Conservation (phyloP, 2,113 vertebrate genomes). For the Arvicanthis niloticus region DNA sequence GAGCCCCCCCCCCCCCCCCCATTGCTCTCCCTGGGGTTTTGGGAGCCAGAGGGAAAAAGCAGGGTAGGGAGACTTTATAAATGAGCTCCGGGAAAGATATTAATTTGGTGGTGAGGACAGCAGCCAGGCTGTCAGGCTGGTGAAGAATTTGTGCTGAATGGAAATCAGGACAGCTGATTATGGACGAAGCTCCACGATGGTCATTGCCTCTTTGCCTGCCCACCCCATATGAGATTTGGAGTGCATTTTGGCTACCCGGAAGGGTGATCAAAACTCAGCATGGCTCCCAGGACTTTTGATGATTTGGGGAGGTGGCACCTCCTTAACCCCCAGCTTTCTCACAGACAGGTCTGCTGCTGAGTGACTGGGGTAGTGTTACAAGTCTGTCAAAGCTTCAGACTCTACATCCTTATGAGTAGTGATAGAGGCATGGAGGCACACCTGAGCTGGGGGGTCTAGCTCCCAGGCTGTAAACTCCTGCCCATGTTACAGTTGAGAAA, state of each 20-base stretch:
- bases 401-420: fast-evolving
- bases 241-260: not conserved
- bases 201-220: not conserved
- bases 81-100: conserved; percentile 65
- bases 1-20: not conserved
- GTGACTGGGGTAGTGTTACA: not conserved
- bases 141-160: conserved; percentile 75
- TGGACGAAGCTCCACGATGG: conserved; percentile 23
- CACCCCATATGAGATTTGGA: not conserved
- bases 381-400: not conserved
- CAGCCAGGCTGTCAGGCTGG: conserved; percentile 70
- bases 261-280: not conserved
- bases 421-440: fast-evolving
- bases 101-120: conserved; percentile 67
- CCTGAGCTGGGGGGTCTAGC: not conserved
- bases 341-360: not conserved
- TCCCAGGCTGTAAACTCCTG: not conserved
- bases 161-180: conserved; percentile 80
- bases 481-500: not conserved
- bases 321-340: fast-evolving
- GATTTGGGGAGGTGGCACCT: not conserved
- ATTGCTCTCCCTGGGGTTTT: not conserved
- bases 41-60: not conserved
- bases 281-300: not conserved
- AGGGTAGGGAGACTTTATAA: conserved; percentile 54